Percentiles rank a stretch among this genome's conserved stretches.
Evolutionary conservation across 2,888 invertebrate genomes (phyloP).

Genomic region (Gibbula magus): DNA sequence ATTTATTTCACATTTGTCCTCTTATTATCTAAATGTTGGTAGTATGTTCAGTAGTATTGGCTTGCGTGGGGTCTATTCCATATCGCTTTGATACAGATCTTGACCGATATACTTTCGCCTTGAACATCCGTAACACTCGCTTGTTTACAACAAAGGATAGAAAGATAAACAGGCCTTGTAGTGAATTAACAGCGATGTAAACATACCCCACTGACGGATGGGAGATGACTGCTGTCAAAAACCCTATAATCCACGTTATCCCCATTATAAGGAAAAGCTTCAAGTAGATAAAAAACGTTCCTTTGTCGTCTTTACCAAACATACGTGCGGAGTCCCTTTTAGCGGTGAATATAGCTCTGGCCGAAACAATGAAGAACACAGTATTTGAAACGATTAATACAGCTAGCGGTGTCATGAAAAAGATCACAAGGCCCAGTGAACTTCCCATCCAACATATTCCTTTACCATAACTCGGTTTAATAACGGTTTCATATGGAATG

Average conservation of each 20-base stretch:
- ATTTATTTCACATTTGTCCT: too few relatives aligned
- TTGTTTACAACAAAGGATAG: constrained; percentile 12
- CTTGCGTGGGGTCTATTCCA: neutral
- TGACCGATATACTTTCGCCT: neutral
- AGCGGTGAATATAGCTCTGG: neutral
- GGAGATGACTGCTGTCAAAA: neutral
- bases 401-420: constrained; percentile 35
- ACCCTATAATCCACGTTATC: constrained; percentile 19
- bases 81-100: neutral
- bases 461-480: constrained; percentile 33
- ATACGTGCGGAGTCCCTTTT: neutral
- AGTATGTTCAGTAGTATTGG: neutral
- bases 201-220: neutral
- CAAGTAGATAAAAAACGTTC: neutral
- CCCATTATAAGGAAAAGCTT: constrained; percentile 17
- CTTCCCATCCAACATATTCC: constrained; percentile 42
- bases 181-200: neutral
- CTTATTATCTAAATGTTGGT: neutral
- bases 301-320: neutral
- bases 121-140: neutral
- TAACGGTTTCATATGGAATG: constrained; percentile 4
- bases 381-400: constrained; percentile 32
- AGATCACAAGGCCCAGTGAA: constrained; percentile 32
- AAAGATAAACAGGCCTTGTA: constrained; percentile 9
- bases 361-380: constrained; percentile 5